Base-by-base conservation (phyloP, 2,113 vertebrate species). In the Chamaetylas fuelleborni region DNA sequence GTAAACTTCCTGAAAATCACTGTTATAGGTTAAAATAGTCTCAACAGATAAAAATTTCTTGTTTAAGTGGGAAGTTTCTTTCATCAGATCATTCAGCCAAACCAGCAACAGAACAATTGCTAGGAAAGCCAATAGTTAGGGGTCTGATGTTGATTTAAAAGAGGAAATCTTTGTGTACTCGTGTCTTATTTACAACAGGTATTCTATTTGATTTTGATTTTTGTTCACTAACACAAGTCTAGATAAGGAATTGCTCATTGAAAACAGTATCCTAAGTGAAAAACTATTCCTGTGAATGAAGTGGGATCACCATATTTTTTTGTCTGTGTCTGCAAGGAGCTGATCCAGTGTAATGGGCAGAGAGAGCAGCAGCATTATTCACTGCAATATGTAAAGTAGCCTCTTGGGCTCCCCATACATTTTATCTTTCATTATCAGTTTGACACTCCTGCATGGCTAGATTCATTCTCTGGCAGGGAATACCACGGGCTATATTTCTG, bases 341-440 rank as follows among this genome's bases (percentile, higher is more conserved):
- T 86, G 82, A 86, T 95, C 60, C 76, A 61, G 57, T 60, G 67
- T 71, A 86, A 94, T 69, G 72, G 92, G 53, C 16, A 88, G 76
- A 51, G 77, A 56, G 85, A 70, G 65, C 76, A 92, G 85, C 74
- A 84, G 79, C 90, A 84, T 96, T 92, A 93, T 92, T 94, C 93
- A 95, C 33, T 92, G 88, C 72, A 93, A 24, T 94, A 94, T 94
- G 93, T 81, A 95, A 94, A 96, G 79, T 77, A 90, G 82, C 60
- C 92, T 96, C 92, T 83, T 95, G 90, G 95, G 90, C 72, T 86
- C 82, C 8, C 70, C 69, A 24, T 92, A 62, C 89, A 72, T 96
- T 96, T 96, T 95, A 94, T 92, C 92, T 95, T 96, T 96, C 92
- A 94, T 96, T 96, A 95, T 96, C 92, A 95, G 71, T 96, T 88